Base-by-base conservation (phyloP, 2,888 invertebrate genomes). In the Campaea margaritaria region DNA sequence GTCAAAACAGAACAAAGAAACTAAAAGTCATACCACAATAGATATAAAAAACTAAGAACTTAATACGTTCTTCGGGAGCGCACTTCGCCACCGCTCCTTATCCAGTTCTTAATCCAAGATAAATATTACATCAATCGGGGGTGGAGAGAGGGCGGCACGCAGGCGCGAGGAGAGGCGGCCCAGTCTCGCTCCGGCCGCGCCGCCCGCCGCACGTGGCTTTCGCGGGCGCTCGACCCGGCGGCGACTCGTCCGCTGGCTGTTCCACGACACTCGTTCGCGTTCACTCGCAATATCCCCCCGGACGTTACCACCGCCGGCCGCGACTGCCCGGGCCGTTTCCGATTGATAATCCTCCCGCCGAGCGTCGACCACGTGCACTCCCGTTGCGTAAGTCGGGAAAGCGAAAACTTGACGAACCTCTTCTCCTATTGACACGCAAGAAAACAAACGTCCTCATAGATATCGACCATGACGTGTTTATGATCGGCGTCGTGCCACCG, bases 51-150 rank as follows among this genome's bases (percentile, higher is more conserved):
- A 48, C 41, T 49, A 49, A 28, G 44, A 66, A 64, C 51, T 62
- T 42, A 74, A 64, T 70, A 21, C 21, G 21, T 21, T 3, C 21
- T 5, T 70, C 70, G 63, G 70, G 65, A 75, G 76, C 74, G 74
- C 69, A 79, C 76, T 78, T 76, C 76, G 75, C 78, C 67, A 57
- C 75, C 73, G 78, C 82, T 83, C 79, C 86, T 87, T 87, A 87
- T 88, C 88, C 85, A 86, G 86, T 86, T 87, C 84, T 87, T 91
- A 91, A 90, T 90, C 87, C 90, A 87, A 91, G 90, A 91, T 91
- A 90, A 90, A 91, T 91, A 91, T 91, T 90, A 89, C 88, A 91
- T 91, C 90, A 90, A 91, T 90, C 85, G 89, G 87, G 86, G 84
- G 84, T 78, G 85, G 83, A 84, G 68, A 65, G 61, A 75, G 73